These are phyloP conservation scores for Solen grandis DNA, from an alignment of 1,140 invertebrate genomes.

Conservation along the genomic window DNA sequence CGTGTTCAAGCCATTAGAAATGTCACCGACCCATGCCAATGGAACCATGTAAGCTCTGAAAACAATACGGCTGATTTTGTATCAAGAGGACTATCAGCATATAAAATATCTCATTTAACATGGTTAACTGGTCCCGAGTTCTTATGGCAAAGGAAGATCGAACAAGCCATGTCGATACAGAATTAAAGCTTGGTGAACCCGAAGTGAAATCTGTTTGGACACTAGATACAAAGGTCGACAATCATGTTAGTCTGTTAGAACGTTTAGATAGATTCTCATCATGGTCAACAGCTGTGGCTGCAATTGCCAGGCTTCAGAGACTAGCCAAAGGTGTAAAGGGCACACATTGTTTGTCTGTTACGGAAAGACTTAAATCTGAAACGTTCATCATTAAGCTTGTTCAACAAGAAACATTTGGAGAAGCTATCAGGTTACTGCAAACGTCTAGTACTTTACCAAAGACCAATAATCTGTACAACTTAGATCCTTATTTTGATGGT, in stretches of 20 bases:
- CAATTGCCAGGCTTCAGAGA: too few species aligned
- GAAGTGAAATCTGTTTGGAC: background rate
- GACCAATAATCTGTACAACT: background rate
- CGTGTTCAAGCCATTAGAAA: conserved; percentile 26
- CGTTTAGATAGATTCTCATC: background rate
- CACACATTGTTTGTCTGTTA: background rate
- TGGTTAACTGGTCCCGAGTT: conserved; percentile 17
- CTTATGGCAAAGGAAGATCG: background rate
- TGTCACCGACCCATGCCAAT: conserved; percentile 4
- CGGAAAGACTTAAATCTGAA: background rate
- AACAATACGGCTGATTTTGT: conserved; percentile 51
- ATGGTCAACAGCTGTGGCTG: too few species aligned
- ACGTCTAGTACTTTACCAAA: background rate
- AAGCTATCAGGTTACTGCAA: background rate
- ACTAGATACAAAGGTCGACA: background rate
- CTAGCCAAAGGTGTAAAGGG: too few species aligned
- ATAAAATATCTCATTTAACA: background rate
- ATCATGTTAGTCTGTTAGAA: background rate
- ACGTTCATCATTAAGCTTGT: background rate
- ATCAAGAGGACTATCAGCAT: background rate
- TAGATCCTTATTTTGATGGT: background rate
- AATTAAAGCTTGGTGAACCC: background rate
- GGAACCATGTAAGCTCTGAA: conserved; percentile 27
- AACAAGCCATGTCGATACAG: background rate
- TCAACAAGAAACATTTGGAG: background rate